phyloP scores from a whole-genome alignment of 2,888 invertebrate genomes.

The Phytoseiulus persimilis region DNA sequence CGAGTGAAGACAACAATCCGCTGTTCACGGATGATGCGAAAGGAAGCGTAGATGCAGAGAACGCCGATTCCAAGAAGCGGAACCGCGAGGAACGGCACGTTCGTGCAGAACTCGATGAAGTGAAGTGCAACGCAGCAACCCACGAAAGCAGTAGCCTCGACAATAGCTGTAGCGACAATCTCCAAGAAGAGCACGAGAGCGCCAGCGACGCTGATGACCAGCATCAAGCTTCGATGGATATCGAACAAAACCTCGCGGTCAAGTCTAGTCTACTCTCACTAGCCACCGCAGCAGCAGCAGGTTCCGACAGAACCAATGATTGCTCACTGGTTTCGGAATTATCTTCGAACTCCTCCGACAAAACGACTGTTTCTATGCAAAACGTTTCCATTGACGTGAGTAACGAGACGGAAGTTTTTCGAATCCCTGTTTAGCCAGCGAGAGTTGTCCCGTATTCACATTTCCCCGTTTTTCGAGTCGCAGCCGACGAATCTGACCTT shows the following conservation, averaged over 20 bases:
- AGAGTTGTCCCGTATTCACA: too few species aligned
- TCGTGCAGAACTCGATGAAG: not conserved
- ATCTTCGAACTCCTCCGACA: not conserved
- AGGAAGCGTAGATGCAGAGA: slow-evolving; percentile 7
- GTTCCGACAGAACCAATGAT: not conserved
- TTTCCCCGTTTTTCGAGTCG: too few species aligned
- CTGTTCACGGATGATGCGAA: not conserved
- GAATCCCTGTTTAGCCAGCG: too few species aligned
- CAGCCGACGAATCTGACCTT: not conserved
- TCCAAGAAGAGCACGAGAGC: not conserved
- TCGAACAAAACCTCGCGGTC: not conserved
- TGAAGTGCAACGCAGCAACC: not conserved
- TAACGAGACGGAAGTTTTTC: not conserved
- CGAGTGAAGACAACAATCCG: slow-evolving; percentile 22
- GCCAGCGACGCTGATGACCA: not conserved
- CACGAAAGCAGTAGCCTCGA: not conserved
- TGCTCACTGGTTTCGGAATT: not conserved
- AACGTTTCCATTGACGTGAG: not conserved
- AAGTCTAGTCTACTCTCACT: not conserved
- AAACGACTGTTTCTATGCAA: slow-evolving; percentile 35
- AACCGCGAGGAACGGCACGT: not conserved
- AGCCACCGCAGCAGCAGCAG: slow-evolving; percentile 7
- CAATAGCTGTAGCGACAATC: not conserved
- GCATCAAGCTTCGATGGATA: not conserved
- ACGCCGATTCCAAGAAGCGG: slow-evolving; percentile 5